Percentiles rank a stretch among this genome's conserved stretches.
These are phyloP conservation scores for Aegithalos caudatus DNA, from an alignment of 2,113 vertebrate genomes.

Conservation along the genomic window DNA sequence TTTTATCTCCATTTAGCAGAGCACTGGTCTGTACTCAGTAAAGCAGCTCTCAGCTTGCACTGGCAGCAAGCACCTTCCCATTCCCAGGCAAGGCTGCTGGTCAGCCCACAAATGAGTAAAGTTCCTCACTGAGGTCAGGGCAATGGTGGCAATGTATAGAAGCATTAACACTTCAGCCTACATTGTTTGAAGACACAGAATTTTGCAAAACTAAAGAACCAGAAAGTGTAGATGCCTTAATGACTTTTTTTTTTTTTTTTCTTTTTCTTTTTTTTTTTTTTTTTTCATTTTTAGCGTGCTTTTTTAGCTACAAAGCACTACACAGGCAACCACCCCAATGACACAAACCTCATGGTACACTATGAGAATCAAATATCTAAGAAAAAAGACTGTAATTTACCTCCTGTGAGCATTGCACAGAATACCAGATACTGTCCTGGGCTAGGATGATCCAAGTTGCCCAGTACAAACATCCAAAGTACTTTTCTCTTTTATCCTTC, in stretches of 20 bases:
- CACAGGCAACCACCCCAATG: not conserved
- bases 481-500: not conserved
- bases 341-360: not conserved
- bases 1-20: slow-evolving; percentile 60
- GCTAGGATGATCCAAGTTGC: not conserved
- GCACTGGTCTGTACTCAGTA: slow-evolving; percentile 9
- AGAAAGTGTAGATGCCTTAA: not conserved
- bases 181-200: not conserved
- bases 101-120: not conserved
- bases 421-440: not conserved
- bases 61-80: not conserved
- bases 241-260: not conserved
- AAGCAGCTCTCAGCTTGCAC: slow-evolving; percentile 44
- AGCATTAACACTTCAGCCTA: not conserved
- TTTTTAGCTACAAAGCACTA: not conserved
- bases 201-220: not conserved
- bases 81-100: not conserved
- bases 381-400: not conserved
- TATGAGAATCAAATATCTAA: not conserved
- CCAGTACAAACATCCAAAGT: not conserved
- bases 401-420: not conserved
- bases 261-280: not conserved
- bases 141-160: not conserved
- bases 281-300: not conserved
- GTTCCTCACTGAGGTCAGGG: slow-evolving; percentile 3